These are phyloP conservation scores for Silurus lanzhouensis DNA, from an alignment of 2,797 vertebrate species.

Conservation along the genomic window DNA sequence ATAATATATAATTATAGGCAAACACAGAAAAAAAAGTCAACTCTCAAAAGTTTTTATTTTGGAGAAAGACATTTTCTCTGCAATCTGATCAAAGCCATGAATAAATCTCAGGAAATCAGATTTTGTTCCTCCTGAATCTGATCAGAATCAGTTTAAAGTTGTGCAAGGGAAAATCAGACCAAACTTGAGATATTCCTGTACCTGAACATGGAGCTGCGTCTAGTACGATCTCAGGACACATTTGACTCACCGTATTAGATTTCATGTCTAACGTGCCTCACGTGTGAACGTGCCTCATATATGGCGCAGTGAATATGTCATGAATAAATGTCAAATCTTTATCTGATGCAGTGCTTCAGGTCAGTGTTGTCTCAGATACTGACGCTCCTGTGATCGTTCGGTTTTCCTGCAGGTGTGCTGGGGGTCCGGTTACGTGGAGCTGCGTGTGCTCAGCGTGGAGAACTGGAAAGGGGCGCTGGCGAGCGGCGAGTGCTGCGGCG, in stretches of 20 bases:
- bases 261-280: background rate
- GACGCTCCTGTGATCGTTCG: background rate
- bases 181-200: too few species aligned
- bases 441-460: constrained; percentile 87
- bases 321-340: too few species aligned
- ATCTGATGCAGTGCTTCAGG: background rate
- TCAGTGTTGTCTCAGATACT: background rate
- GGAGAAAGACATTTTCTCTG: background rate
- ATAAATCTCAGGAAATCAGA: background rate
- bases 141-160: background rate
- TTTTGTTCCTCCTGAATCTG: background rate
- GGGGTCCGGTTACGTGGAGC: constrained; percentile 91
- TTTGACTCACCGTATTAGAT: background rate
- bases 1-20: too few species aligned
- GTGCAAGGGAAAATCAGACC: too few species aligned
- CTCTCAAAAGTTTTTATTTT: too few species aligned
- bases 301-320: too few species aligned
- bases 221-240: background rate
- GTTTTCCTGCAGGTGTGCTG: constrained; percentile 78
- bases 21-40: too few species aligned
- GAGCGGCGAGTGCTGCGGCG: constrained; percentile 88
- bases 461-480: constrained; percentile 87
- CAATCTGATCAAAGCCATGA: background rate
- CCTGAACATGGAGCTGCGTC: background rate
- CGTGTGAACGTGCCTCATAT: too few species aligned